Percentiles rank a stretch among this genome's conserved stretches.
Conservation (phyloP, 2,888 invertebrate species). For the Tinea trinotella region DNA sequence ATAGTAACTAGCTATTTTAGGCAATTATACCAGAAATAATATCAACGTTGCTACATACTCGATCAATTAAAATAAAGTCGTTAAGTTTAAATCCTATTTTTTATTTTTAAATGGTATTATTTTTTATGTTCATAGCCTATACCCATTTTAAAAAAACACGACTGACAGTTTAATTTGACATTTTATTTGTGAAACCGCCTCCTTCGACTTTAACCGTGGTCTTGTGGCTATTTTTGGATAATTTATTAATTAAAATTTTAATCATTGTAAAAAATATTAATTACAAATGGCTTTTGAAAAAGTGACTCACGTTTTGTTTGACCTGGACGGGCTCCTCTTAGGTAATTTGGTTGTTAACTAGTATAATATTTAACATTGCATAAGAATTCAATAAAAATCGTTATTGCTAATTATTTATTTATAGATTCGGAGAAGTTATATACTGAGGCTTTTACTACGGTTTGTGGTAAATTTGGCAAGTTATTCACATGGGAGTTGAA, state of each 20-base stretch:
- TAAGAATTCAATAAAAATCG: conserved; percentile 5
- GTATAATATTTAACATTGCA: conserved; percentile 6
- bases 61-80: too few relatives aligned
- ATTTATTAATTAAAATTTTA: background rate
- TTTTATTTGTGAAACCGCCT: background rate
- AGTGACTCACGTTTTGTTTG: conserved; percentile 74
- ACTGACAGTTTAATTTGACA: background rate
- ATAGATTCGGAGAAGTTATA: conserved; percentile 87
- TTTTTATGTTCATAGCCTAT: background rate
- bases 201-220: background rate
- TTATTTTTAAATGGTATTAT: too few relatives aligned
- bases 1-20: background rate
- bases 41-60: too few relatives aligned
- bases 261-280: background rate
- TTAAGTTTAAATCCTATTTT: too few relatives aligned
- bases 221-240: background rate
- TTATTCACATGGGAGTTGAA: conserved; percentile 86
- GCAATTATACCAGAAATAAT: background rate
- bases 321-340: conserved; percentile 72
- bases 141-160: background rate
- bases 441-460: conserved; percentile 77
- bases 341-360: conserved; percentile 41
- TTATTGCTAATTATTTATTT: conserved; percentile 25
- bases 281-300: conserved; percentile 44
- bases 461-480: conserved; percentile 79